Evolutionary conservation across 37 sponge, comb jelly and placozoan species (phyloP).

Genomic region (Chondrosia reniformis): DNA sequence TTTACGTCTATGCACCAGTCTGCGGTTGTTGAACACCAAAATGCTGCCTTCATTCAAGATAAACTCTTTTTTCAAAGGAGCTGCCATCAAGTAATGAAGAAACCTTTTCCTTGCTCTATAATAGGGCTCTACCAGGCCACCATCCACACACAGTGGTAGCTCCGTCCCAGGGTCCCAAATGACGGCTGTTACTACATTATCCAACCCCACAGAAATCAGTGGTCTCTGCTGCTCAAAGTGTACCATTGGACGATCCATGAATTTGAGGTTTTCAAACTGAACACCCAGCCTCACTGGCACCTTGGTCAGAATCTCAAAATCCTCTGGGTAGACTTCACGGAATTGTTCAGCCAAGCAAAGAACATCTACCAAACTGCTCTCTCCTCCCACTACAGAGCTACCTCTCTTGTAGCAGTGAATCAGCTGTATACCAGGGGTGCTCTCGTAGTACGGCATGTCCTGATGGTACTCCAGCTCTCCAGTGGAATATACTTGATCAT

Average conservation of each 20-base stretch:
- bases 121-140: not conserved
- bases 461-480: constrained; percentile 31
- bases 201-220: not conserved
- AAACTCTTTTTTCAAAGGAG: not conserved
- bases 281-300: not conserved
- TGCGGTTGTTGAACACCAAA: not conserved
- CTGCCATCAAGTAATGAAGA: not conserved
- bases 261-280: not conserved
- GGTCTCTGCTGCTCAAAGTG: not conserved
- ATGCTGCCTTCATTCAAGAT: not conserved
- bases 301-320: constrained; percentile 5
- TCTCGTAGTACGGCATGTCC: constrained; percentile 66
- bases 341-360: not conserved
- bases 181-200: not conserved
- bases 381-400: not conserved
- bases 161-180: not conserved
- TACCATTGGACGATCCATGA: not conserved
- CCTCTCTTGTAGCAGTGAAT: constrained; percentile 59
- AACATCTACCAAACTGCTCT: not conserved
- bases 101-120: constrained; percentile 3
- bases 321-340: not conserved
- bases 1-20: not conserved
- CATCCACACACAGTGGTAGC: not conserved
- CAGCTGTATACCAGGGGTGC: constrained; percentile 68
- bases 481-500: constrained; percentile 49